Conservation (phyloP, 2,797 vertebrate species). For the Australoheros facetus region DNA sequence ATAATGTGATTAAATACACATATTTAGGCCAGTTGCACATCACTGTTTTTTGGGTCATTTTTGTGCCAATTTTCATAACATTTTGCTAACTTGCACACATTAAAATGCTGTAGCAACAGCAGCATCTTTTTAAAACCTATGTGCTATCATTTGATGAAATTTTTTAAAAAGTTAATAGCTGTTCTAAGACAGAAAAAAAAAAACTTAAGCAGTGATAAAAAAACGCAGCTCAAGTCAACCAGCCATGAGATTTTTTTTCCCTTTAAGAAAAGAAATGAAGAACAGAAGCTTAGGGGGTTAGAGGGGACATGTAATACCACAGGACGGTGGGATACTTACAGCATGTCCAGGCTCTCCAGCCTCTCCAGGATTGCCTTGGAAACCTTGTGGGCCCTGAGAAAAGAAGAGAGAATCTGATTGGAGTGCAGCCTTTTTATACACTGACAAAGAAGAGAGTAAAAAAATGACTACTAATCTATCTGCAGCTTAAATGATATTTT, state of each 20-base stretch:
- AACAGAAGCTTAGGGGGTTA: neutral
- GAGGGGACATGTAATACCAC: neutral
- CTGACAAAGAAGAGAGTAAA: neutral
- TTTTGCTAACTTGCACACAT: neutral
- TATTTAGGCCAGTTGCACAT: neutral
- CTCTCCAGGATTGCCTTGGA: constrained; percentile 96
- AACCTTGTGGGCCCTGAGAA: constrained; percentile 95
- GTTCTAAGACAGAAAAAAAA: neutral
- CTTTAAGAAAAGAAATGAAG: neutral
- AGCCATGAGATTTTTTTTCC: neutral
- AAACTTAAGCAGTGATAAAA: neutral
- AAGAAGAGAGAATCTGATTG: constrained; percentile 27
- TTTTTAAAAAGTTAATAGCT: neutral
- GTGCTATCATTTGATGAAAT: neutral
- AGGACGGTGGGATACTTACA: constrained; percentile 82
- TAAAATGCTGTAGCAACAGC: too few relatives aligned
- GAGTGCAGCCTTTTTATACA: neutral
- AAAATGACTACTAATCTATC: neutral
- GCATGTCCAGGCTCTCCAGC: constrained; percentile 90
- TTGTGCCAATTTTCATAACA: neutral
- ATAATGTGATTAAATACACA: neutral
- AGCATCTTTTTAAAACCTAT: neutral
- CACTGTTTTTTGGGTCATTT: neutral
- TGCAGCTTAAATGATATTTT: neutral
- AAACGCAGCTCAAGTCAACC: neutral